phyloP scores from a whole-genome alignment of 1,140 invertebrate species.

The Macrobrachium rosenbergii region DNA sequence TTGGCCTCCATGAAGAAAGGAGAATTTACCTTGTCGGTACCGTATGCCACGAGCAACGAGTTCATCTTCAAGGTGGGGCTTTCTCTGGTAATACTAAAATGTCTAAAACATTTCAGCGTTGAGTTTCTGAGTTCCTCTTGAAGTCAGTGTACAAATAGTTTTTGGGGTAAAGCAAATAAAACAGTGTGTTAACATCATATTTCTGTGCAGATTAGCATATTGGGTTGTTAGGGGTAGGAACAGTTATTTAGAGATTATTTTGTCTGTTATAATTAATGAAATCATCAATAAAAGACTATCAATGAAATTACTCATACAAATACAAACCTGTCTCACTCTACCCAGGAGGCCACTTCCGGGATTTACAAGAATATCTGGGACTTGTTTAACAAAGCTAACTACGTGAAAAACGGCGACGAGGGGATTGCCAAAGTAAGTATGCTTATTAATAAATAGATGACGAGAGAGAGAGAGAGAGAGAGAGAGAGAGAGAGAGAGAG shows the following conservation, averaged over 20 bases:
- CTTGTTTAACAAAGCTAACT: background rate
- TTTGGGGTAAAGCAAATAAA: too few species aligned
- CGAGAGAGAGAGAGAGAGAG: background rate
- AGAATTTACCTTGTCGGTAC: background rate
- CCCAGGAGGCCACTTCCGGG: conserved; percentile 9
- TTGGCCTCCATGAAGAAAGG: background rate
- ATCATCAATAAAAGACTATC: too few species aligned
- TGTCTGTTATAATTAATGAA: too few species aligned
- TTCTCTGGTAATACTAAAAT: background rate
- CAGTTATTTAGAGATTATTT: too few species aligned
- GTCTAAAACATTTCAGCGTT: too few species aligned
- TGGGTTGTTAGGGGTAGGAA: too few species aligned
- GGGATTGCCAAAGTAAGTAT: background rate
- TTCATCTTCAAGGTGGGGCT: background rate
- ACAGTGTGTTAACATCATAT: too few species aligned
- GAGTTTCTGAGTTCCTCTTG: too few species aligned
- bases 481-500: too few species aligned
- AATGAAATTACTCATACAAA: background rate
- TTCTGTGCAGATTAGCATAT: too few species aligned
- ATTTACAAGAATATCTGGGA: conserved; percentile 19
- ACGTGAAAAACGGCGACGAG: background rate
- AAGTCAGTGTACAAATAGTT: too few species aligned
- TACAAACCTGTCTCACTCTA: too few species aligned
- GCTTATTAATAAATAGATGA: background rate
- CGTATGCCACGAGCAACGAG: background rate